A percentile compares a stretch with the other conserved stretches of the same genome.
These are phyloP conservation scores for Pristionchus exspectatus DNA, from an alignment of 2,888 invertebrate genomes.

Conservation along the genomic window DNA sequence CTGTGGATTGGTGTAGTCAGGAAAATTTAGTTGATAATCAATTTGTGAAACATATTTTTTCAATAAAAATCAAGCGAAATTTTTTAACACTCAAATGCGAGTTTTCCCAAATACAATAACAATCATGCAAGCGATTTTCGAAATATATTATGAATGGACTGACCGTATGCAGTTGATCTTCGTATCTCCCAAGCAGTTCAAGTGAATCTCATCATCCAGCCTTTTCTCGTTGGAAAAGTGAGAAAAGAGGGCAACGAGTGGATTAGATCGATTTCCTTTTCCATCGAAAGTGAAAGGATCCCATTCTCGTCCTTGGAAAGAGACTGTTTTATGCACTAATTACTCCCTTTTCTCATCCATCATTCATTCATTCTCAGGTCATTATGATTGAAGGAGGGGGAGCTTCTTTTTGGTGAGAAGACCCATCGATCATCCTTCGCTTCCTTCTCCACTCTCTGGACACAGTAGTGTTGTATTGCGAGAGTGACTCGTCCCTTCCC, in stretches of 20 bases:
- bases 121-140: background rate
- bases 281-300: slow-evolving; percentile 14
- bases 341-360: background rate
- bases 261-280: slow-evolving; percentile 16
- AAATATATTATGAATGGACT: background rate
- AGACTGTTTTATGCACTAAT: slow-evolving; percentile 9
- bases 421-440: slow-evolving; percentile 31
- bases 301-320: background rate
- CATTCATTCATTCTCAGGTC: background rate
- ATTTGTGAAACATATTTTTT: background rate
- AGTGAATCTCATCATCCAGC: background rate
- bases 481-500: slow-evolving; percentile 31
- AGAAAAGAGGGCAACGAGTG: slow-evolving; percentile 30
- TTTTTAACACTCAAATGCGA: too few relatives aligned
- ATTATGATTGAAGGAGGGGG: background rate
- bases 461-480: slow-evolving; percentile 36
- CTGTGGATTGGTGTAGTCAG: too few relatives aligned
- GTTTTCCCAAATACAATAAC: background rate
- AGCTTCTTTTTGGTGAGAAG: background rate
- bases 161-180: background rate
- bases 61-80: too few relatives aligned
- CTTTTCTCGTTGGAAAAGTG: slow-evolving; percentile 27
- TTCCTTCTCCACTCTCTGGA: slow-evolving; percentile 22
- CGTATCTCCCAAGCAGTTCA: background rate
- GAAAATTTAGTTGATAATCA: background rate